Evolutionary conservation across 2,888 invertebrate species (phyloP).

Genomic region (Synergus japonicus): DNA sequence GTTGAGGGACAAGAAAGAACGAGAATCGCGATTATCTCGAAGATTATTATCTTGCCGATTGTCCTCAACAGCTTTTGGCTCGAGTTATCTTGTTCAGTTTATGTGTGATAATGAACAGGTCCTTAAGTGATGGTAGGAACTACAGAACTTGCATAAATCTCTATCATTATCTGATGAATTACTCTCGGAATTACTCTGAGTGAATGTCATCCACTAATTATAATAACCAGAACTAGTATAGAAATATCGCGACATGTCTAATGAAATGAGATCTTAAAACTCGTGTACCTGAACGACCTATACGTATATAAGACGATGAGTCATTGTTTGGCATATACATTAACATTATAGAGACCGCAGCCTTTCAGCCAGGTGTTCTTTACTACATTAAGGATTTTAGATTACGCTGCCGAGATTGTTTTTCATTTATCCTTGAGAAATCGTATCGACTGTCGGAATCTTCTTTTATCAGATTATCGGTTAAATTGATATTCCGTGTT

Average conservation of each 20-base stretch:
- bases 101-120: constrained; percentile 20
- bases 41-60: constrained; percentile 34
- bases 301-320: constrained; percentile 20
- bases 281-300: neutral
- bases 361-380: constrained; percentile 46
- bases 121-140: neutral
- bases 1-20: constrained; percentile 44
- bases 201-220: neutral
- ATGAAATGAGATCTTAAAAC: constrained; percentile 24
- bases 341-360: neutral
- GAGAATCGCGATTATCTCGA: constrained; percentile 42
- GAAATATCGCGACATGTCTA: constrained; percentile 28
- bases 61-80: constrained; percentile 26
- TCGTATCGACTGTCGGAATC: neutral
- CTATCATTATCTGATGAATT: neutral
- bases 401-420: constrained; percentile 5
- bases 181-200: neutral
- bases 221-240: constrained; percentile 7
- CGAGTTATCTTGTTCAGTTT: constrained; percentile 15
- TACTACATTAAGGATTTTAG: constrained; percentile 41
- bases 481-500: neutral
- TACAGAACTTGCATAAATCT: neutral
- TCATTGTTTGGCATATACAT: neutral
- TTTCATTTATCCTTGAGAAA: neutral
- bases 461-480: neutral